Evolutionary conservation across 2,113 vertebrate species (phyloP).

Genomic region (Salvelinus fontinalis): DNA sequence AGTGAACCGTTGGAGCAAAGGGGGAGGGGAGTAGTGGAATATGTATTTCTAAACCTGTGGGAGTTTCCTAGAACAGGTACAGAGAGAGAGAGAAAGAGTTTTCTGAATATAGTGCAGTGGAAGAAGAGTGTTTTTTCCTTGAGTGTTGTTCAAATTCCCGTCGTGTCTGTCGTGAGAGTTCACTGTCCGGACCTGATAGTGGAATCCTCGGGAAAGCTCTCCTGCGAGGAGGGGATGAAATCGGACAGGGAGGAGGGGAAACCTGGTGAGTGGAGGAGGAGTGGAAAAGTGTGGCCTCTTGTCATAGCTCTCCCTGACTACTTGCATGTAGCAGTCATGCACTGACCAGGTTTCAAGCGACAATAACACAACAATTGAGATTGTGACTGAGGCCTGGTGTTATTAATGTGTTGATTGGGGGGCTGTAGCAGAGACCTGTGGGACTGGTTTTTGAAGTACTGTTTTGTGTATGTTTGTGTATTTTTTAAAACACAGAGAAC

Average conservation of each 20-base stretch:
- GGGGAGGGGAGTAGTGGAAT: slow-evolving; percentile 41
- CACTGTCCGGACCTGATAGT: slow-evolving; percentile 41
- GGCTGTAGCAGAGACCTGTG: neutral
- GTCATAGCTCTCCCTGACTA: neutral
- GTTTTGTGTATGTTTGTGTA: neutral
- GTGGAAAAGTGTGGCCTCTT: neutral
- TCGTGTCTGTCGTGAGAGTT: slow-evolving; percentile 23
- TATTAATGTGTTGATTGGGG: neutral
- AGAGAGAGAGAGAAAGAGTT: slow-evolving; percentile 33
- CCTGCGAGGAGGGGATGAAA: slow-evolving; percentile 65
- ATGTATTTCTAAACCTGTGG: slow-evolving; percentile 47
- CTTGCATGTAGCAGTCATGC: too few relatives aligned
- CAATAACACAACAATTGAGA: neutral
- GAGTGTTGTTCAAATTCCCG: neutral
- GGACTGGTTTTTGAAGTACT: neutral
- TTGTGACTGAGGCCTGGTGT: neutral
- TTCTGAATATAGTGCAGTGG: slow-evolving; percentile 35
- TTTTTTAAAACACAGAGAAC: slow-evolving; percentile 7
- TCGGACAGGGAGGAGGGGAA: slow-evolving; percentile 73
- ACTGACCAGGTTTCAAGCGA: neutral
- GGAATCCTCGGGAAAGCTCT: slow-evolving; percentile 53
- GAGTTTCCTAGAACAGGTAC: slow-evolving; percentile 68
- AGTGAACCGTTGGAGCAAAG: slow-evolving; percentile 44
- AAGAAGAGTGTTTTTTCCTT: neutral
- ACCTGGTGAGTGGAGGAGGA: slow-evolving; percentile 66